Evolutionary conservation across 2,888 invertebrate genomes (phyloP).

Genomic region (Temnothorax ravouxi): DNA sequence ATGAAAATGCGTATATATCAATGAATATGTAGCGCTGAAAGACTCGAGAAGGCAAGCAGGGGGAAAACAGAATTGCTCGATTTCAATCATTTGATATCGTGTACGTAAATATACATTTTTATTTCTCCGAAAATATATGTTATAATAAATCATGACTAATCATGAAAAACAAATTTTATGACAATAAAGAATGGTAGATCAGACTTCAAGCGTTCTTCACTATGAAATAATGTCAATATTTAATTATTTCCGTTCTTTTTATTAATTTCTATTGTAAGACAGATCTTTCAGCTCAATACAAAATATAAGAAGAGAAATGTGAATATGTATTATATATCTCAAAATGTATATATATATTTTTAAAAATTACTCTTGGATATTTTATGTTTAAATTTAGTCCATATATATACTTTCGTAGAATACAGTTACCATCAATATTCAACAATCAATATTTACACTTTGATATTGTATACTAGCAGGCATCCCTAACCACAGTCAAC

Average conservation of each 20-base stretch:
- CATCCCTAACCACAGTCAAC: background rate
- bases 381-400: background rate
- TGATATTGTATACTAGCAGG: background rate
- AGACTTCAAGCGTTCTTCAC: background rate
- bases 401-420: background rate
- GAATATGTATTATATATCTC: background rate
- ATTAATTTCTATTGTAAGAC: background rate
- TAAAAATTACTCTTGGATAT: background rate
- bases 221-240: background rate
- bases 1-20: conserved; percentile 41
- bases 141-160: background rate
- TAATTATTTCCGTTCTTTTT: background rate
- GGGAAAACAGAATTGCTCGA: conserved; percentile 7
- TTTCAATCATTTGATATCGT: conserved; percentile 10
- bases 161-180: background rate
- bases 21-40: conserved; percentile 43
- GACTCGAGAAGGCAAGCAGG: background rate
- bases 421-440: background rate
- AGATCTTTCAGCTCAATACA: background rate
- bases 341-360: background rate
- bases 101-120: background rate
- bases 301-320: background rate
- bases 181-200: background rate
- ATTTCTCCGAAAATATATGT: background rate
- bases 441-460: background rate